phyloP scores from a whole-genome alignment of 1,140 invertebrate species.

The Nasonia giraulti region DNA sequence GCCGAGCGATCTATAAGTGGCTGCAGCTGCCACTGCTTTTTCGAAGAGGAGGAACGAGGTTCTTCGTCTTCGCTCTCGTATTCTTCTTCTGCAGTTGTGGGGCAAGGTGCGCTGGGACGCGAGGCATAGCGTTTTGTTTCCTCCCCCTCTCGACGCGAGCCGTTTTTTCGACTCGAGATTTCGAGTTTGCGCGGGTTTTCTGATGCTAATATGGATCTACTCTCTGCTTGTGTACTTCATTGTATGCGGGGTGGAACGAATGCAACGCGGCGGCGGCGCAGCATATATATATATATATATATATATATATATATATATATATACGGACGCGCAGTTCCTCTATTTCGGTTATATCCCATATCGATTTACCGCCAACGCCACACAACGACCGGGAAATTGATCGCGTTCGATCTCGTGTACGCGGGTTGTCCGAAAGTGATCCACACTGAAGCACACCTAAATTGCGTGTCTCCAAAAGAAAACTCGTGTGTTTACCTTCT shows the following conservation, averaged over 20 bases:
- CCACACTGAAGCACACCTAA: too few relatives aligned
- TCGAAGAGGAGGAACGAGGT: constrained; percentile 42
- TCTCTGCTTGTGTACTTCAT: too few relatives aligned
- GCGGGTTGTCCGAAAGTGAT: not conserved
- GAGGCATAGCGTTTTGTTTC: not conserved
- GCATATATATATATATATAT: too few relatives aligned
- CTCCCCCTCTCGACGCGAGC: not conserved
- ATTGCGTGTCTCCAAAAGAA: not conserved
- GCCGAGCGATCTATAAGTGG: constrained; percentile 69
- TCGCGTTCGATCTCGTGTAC: not conserved
- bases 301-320: too few relatives aligned
- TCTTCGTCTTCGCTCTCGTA: constrained; percentile 35
- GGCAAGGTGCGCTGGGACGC: constrained; percentile 6
- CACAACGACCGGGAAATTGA: not conserved
- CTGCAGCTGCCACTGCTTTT: constrained; percentile 65
- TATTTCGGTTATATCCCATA: not conserved
- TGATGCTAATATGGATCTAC: too few relatives aligned
- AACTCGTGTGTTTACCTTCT: not conserved
- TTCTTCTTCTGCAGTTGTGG: not conserved
- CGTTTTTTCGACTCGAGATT: too few relatives aligned
- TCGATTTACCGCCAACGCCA: constrained; percentile 2
- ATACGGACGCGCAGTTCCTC: not conserved
- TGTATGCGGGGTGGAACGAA: too few relatives aligned
- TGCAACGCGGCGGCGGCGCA: too few relatives aligned
- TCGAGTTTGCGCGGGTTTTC: too few relatives aligned